Percentiles rank a stretch among this genome's conserved stretches.
phyloP scores from a whole-genome alignment of 2,113 vertebrate genomes.

The Menura novaehollandiae region DNA sequence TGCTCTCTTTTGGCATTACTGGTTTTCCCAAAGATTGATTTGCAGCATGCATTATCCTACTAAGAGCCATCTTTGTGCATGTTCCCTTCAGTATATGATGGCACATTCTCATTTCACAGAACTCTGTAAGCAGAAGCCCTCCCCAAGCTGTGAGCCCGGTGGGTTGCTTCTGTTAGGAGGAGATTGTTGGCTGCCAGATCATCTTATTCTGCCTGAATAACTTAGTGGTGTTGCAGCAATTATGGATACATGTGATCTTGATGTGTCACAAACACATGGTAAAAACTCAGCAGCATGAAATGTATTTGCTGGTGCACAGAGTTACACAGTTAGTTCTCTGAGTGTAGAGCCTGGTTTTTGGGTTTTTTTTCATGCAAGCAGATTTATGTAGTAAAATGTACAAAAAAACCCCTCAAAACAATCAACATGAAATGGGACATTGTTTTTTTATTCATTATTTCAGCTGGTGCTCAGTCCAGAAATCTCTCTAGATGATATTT shows the following conservation, averaged over 20 bases:
- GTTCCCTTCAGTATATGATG: not conserved
- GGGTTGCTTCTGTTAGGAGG: not conserved
- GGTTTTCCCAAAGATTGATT: not conserved
- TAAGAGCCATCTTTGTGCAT: not conserved
- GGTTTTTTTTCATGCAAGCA: not conserved
- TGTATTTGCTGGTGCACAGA: not conserved
- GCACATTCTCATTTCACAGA: not conserved
- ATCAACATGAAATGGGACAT: not conserved
- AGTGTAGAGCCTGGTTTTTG: not conserved
- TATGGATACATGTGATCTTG: not conserved
- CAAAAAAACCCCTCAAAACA: not conserved
- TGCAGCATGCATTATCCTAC: not conserved
- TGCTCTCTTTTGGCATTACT: not conserved
- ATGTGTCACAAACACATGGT: not conserved
- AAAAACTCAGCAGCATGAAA: not conserved
- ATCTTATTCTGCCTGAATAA: not conserved
- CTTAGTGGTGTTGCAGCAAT: not conserved
- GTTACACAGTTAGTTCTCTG: not conserved
- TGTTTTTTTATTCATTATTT: not conserved
- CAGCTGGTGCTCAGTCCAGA: not conserved
- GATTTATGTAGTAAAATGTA: not conserved
- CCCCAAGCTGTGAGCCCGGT: not conserved
- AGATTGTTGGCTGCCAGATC: not conserved
- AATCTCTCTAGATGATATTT: not conserved
- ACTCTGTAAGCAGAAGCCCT: not conserved